Conservation (phyloP, 2,797 vertebrate species). For the Sebastes steindachneri region DNA sequence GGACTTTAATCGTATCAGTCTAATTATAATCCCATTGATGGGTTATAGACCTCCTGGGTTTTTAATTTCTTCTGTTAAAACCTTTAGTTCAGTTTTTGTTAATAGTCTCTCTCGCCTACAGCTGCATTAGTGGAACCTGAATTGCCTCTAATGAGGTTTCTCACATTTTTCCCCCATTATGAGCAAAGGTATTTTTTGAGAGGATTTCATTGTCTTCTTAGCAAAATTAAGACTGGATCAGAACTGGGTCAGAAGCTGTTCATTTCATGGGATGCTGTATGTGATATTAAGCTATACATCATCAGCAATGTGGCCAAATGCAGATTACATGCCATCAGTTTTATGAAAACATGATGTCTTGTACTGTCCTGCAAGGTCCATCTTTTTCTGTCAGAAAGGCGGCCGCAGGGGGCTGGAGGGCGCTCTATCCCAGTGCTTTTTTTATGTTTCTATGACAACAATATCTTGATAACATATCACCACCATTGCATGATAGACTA, state of each 20-base stretch:
- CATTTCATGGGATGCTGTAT: background rate
- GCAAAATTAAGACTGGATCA: background rate
- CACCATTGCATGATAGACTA: too few species aligned
- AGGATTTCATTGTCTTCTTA: background rate
- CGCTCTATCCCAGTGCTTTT: accelerated
- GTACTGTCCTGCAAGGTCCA: background rate
- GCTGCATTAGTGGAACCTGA: background rate
- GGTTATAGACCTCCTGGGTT: background rate
- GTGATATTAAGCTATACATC: background rate
- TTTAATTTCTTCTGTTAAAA: background rate
- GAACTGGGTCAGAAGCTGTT: background rate
- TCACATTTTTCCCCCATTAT: background rate
- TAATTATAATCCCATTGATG: background rate
- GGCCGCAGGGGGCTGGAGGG: too few species aligned
- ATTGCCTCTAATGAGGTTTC: background rate
- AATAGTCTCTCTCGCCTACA: background rate
- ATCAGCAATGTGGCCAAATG: background rate
- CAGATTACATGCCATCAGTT: background rate
- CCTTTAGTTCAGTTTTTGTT: background rate
- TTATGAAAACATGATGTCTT: background rate
- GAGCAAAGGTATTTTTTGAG: background rate
- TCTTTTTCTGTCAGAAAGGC: too few species aligned
- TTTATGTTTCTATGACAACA: too few species aligned
- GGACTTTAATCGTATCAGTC: background rate
- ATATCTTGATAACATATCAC: too few species aligned